These are phyloP conservation scores for Drosophila monieri DNA, from an alignment of 2,888 invertebrate genomes.

Conservation along the genomic window DNA sequence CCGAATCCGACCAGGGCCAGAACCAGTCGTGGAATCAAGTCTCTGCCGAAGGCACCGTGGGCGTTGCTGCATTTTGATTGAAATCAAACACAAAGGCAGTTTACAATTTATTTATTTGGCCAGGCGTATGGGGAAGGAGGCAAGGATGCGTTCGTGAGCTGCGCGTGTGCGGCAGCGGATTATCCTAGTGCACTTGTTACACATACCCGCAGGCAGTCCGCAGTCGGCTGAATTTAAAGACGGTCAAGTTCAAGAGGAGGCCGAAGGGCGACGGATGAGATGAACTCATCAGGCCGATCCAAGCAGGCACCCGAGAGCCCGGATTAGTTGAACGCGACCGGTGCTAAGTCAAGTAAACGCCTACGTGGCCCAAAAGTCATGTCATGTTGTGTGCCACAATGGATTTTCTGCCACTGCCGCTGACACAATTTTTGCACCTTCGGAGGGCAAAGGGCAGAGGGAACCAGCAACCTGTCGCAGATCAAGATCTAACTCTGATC, in stretches of 20 bases:
- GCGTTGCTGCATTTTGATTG: slow-evolving; percentile 77
- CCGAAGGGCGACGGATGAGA: slow-evolving; percentile 13
- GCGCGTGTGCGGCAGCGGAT: slow-evolving; percentile 75
- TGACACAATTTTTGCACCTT: slow-evolving; percentile 74
- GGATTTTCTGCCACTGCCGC: slow-evolving; percentile 59
- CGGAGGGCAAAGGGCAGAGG: slow-evolving; percentile 6
- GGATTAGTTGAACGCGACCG: slow-evolving; percentile 81
- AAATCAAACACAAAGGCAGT: slow-evolving; percentile 74
- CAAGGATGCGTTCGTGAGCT: slow-evolving; percentile 45
- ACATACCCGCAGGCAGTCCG: slow-evolving; percentile 23
- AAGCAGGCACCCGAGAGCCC: slow-evolving; percentile 63
- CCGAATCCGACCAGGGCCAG: not conserved
- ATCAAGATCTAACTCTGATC: slow-evolving; percentile 61
- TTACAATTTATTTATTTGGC: slow-evolving; percentile 78
- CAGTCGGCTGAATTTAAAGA: slow-evolving; percentile 53
- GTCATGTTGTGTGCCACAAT: slow-evolving; percentile 80
- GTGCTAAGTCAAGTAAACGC: slow-evolving; percentile 83
- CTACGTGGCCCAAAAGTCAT: slow-evolving; percentile 81
- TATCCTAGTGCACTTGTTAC: slow-evolving; percentile 71
- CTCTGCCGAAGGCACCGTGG: slow-evolving; percentile 48
- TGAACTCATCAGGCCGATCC: slow-evolving; percentile 39
- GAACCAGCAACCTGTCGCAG: slow-evolving; percentile 39
- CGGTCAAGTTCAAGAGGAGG: slow-evolving; percentile 65
- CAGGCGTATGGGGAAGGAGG: slow-evolving; percentile 25
- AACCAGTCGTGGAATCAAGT: slow-evolving; percentile 24